A percentile compares a stretch with the other conserved stretches of the same genome.
These are phyloP conservation scores for Cyclura pinguis DNA, from an alignment of 2,797 vertebrate genomes.

Conservation along the genomic window DNA sequence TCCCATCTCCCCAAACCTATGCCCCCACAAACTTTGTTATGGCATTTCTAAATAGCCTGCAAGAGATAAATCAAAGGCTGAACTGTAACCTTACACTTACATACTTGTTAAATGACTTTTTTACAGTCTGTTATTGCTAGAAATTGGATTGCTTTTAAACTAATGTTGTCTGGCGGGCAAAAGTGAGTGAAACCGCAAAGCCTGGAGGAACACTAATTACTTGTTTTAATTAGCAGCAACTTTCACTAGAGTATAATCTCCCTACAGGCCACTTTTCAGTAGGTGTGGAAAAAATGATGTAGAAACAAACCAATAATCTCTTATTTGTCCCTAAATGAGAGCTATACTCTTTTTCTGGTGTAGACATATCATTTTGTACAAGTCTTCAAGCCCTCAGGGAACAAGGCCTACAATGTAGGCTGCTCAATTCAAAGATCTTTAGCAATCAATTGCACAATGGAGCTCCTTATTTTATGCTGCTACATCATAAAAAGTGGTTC, in stretches of 20 bases:
- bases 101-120: constrained; percentile 85
- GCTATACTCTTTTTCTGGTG: constrained; percentile 80
- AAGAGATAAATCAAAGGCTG: constrained; percentile 80
- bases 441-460: constrained; percentile 92
- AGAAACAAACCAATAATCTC: constrained; percentile 94
- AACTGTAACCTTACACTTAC: constrained; percentile 83
- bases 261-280: constrained; percentile 87
- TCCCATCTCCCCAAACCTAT: not conserved
- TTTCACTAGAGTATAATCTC: constrained; percentile 94
- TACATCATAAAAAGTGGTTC: constrained; percentile 97
- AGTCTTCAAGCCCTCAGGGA: constrained; percentile 83
- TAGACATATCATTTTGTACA: constrained; percentile 85
- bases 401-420: constrained; percentile 78
- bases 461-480: constrained; percentile 96
- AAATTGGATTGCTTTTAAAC: constrained; percentile 87
- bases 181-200: constrained; percentile 85
- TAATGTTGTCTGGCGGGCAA: constrained; percentile 85
- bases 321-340: constrained; percentile 88
- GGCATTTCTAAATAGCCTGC: constrained; percentile 71
- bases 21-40: constrained; percentile 61
- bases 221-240: constrained; percentile 96
- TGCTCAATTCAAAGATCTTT: constrained; percentile 90
- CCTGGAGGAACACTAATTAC: constrained; percentile 97
- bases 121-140: constrained; percentile 85
- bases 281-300: constrained; percentile 81